Evolutionary conservation across 2,797 vertebrate genomes (phyloP).

Genomic region (Catamblyrhynchus diadema): DNA sequence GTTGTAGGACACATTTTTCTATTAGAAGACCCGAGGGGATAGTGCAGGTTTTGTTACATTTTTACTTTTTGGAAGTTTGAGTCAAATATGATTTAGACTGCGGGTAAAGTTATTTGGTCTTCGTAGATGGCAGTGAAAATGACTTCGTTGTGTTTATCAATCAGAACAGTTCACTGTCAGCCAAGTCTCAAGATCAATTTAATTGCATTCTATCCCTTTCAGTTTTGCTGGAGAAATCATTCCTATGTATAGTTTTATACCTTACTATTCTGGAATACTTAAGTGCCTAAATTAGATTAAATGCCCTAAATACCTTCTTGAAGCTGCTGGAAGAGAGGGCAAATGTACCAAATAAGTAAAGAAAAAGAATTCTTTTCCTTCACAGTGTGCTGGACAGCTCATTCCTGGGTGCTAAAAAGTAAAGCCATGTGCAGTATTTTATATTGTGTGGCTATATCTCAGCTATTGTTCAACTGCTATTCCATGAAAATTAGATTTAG

Average conservation of each 20-base stretch:
- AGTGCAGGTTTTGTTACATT: not conserved
- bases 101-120: not conserved
- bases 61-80: conserved; percentile 46
- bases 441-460: accelerated
- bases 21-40: accelerated
- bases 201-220: not conserved
- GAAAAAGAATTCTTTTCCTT: not conserved
- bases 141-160: not conserved
- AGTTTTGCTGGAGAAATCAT: not conserved
- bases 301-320: not conserved
- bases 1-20: not conserved
- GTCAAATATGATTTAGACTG: conserved; percentile 40
- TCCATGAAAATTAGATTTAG: not conserved
- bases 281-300: not conserved
- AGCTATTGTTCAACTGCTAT: not conserved
- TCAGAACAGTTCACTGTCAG: not conserved
- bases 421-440: not conserved
- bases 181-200: not conserved
- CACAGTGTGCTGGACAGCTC: not conserved
- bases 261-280: conserved; percentile 5
- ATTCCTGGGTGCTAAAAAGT: not conserved
- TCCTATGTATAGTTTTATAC: not conserved
- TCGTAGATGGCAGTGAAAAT: not conserved
- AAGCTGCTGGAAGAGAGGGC: not conserved
- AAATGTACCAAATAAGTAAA: not conserved